These are phyloP conservation scores for Knipowitschia caucasica DNA, from an alignment of 2,797 vertebrate genomes.

Conservation along the genomic window DNA sequence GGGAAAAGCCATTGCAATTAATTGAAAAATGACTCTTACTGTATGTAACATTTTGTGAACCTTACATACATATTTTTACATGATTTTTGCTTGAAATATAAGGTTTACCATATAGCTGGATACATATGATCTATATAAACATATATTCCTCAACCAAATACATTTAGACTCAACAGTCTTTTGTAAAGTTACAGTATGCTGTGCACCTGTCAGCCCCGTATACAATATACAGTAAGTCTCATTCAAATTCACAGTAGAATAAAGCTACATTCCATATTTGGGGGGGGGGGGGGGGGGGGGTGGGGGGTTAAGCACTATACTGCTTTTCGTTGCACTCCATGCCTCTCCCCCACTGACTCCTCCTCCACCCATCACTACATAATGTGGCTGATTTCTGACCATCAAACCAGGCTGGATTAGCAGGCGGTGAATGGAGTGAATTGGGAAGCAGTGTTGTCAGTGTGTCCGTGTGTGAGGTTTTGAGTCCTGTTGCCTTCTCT, in stretches of 20 bases:
- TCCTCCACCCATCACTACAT: slow-evolving; percentile 23
- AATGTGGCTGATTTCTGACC: slow-evolving; percentile 51
- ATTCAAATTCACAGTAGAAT: slow-evolving; percentile 48
- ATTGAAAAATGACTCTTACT: too few species aligned
- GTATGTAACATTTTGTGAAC: too few species aligned
- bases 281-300: too few species aligned
- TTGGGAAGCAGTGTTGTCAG: slow-evolving; percentile 66
- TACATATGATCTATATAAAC: too few species aligned
- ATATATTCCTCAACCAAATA: too few species aligned
- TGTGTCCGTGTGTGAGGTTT: slow-evolving; percentile 64
- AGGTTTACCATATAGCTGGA: too few species aligned
- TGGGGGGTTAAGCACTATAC: too few species aligned
- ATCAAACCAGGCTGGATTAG: slow-evolving; percentile 60
- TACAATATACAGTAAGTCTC: slow-evolving; percentile 39
- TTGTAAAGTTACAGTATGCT: slow-evolving; percentile 6
- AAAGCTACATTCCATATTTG: slow-evolving; percentile 6
- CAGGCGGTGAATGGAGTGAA: slow-evolving; percentile 65
- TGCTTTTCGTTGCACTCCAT: too few species aligned
- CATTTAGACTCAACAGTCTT: too few species aligned
- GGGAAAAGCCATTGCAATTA: too few species aligned
- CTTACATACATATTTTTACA: too few species aligned
- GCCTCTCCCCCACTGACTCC: slow-evolving; percentile 17
- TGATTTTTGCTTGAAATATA: too few species aligned
- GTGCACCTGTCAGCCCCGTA: slow-evolving; percentile 42
- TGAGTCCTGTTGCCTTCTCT: slow-evolving; percentile 59